phyloP scores from a whole-genome alignment of 2,888 invertebrate species.

The Ethmia dodecea region DNA sequence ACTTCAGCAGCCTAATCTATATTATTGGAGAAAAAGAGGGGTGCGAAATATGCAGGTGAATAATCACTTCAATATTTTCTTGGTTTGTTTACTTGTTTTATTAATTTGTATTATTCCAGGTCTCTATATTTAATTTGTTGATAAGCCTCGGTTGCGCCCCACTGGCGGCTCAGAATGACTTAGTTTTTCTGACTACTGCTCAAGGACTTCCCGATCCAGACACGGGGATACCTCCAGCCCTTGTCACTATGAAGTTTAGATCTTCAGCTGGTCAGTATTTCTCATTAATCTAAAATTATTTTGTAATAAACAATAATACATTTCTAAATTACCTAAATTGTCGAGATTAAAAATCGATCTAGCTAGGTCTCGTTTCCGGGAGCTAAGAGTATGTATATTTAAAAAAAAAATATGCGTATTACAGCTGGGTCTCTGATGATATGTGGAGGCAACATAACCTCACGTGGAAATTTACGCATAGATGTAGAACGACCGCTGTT shows the following conservation, averaged over 20 bases:
- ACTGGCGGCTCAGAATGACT: conserved; percentile 18
- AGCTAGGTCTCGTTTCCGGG: no score
- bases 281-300: no score
- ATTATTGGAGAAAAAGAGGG: conserved; percentile 50
- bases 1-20: conserved; percentile 59
- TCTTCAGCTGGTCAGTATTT: conserved; percentile 25
- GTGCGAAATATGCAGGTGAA: conserved; percentile 57
- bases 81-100: neutral
- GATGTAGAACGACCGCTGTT: conserved; percentile 54
- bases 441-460: no score
- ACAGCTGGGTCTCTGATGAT: no score
- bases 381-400: no score
- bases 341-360: no score
- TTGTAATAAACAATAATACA: no score
- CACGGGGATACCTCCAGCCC: conserved; percentile 57
- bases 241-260: conserved; percentile 42
- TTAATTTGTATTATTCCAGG: conserved; percentile 31
- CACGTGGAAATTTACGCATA: conserved; percentile 22
- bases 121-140: conserved; percentile 52
- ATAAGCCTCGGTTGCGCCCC: conserved; percentile 33
- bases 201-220: conserved; percentile 46
- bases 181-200: conserved; percentile 38
- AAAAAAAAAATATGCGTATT: no score
- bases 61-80: neutral
- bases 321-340: no score